Percentiles rank a stretch among this genome's conserved stretches.
Evolutionary conservation across 2,113 vertebrate genomes (phyloP).

Genomic region (Daboia siamensis): DNA sequence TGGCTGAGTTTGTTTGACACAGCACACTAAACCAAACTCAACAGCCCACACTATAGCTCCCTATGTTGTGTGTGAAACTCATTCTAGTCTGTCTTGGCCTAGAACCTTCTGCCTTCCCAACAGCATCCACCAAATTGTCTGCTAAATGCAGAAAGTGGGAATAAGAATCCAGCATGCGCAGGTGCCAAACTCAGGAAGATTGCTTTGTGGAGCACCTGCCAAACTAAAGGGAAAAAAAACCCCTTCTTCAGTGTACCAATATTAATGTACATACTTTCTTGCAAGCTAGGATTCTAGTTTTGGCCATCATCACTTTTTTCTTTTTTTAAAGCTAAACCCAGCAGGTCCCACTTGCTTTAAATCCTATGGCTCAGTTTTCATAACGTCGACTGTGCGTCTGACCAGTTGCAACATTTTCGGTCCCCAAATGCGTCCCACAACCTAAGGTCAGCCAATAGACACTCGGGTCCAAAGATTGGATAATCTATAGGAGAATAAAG

Average conservation of each 20-base stretch:
- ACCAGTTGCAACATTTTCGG: not conserved
- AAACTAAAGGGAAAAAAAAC: rapidly evolving
- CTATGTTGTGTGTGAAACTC: not conserved
- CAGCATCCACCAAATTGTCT: not conserved
- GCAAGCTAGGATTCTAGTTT: not conserved
- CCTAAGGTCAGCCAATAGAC: not conserved
- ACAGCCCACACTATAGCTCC: not conserved
- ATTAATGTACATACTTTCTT: not conserved
- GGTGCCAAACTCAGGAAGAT: not conserved
- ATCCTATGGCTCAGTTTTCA: not conserved
- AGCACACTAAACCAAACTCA: not conserved
- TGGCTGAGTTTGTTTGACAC: not conserved
- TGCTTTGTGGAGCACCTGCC: not conserved
- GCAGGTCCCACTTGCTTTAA: not conserved
- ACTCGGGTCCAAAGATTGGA: not conserved
- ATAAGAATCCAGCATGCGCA: not conserved
- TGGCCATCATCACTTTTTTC: no score
- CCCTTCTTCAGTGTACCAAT: not conserved
- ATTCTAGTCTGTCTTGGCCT: not conserved
- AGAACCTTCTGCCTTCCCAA: not conserved
- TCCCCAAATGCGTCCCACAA: not conserved
- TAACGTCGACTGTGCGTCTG: not conserved
- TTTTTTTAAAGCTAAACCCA: not conserved
- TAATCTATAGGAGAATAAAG: not conserved
- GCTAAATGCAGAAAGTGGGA: not conserved